Percentiles rank a stretch among this genome's conserved stretches.
Evolutionary conservation across 2,888 invertebrate genomes (phyloP).

Genomic region (Coronaproctus castanopsis): DNA sequence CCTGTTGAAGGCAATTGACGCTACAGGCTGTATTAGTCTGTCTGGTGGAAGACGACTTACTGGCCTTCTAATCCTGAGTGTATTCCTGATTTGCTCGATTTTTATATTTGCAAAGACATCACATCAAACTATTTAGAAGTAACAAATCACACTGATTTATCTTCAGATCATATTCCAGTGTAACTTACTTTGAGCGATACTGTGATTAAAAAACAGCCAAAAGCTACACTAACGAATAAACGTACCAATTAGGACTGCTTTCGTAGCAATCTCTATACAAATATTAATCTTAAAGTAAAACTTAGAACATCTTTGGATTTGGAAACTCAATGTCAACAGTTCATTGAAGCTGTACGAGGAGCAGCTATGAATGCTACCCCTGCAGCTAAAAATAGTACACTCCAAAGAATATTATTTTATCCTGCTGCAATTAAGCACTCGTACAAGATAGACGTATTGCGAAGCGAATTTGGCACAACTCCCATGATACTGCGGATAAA

Average conservation of each 20-base stretch:
- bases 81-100: conserved; percentile 20
- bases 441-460: neutral
- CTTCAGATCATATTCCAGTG: conserved; percentile 4
- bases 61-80: conserved; percentile 19
- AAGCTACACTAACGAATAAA: neutral
- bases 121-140: neutral
- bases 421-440: too few species aligned
- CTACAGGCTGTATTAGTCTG: neutral
- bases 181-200: neutral
- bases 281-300: conserved; percentile 1
- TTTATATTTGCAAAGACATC: conserved; percentile 17
- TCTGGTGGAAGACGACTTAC: conserved; percentile 18
- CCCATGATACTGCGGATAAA: neutral
- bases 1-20: neutral
- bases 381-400: neutral
- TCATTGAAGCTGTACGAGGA: neutral
- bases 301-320: neutral
- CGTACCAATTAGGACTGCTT: conserved; percentile 1
- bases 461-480: neutral
- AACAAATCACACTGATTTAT: neutral
- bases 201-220: neutral
- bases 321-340: too few species aligned
- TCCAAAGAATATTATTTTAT: too few species aligned
- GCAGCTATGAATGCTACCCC: conserved; percentile 1
- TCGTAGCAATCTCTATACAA: neutral